Evolutionary conservation across 2,113 vertebrate species (phyloP), one percentile per base, ranked within the genome.

Genomic region (Vireo altiloquus): DNA sequence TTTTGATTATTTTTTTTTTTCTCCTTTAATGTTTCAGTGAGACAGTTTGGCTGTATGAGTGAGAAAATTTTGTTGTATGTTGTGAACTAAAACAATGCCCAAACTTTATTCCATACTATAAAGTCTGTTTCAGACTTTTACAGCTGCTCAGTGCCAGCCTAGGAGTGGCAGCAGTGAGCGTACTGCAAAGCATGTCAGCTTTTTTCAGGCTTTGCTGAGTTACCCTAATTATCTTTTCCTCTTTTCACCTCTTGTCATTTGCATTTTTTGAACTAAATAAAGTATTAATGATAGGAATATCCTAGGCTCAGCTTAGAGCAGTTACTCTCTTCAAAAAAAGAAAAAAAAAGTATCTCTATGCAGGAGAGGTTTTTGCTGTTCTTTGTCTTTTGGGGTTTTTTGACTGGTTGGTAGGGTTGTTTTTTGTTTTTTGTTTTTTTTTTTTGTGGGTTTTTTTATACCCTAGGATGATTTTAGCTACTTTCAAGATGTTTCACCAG

Each of bases 161-260:
- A 76, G 65, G 63, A 95, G 89, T 52, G 94, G 94, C 92, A 91
- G 87, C 77, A 96, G 87, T 65, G 94, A 94, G 91, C 33, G 2
- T 1, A 17, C 7, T 33, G 39, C 37, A 27, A 46, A 79, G 68
- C 47, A 3, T 19, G 42, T 53, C 89, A 39, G 11, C 13, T 77
- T 18, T 75, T 59, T 82, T 66, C 35, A 50, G 35, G 28, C 25
- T 88, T 78, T 65, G 46, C 65, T 66, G 42, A 27, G 25, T 90
- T 65, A 23, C 13, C 5, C 10, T 28, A 6, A 23, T 53, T 81
- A 17, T 60, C 44, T 63, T 76, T 50, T 37, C 7, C 3, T 3
- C 6, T 14, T 22, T 42, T 84, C 23, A 15, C 33, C 22, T 61
- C 1, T 18, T 31, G 37, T 52, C 1, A 1, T 76, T 40, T 59